phyloP scores from a whole-genome alignment of 2,113 vertebrate species.

The Procavia capensis region DNA sequence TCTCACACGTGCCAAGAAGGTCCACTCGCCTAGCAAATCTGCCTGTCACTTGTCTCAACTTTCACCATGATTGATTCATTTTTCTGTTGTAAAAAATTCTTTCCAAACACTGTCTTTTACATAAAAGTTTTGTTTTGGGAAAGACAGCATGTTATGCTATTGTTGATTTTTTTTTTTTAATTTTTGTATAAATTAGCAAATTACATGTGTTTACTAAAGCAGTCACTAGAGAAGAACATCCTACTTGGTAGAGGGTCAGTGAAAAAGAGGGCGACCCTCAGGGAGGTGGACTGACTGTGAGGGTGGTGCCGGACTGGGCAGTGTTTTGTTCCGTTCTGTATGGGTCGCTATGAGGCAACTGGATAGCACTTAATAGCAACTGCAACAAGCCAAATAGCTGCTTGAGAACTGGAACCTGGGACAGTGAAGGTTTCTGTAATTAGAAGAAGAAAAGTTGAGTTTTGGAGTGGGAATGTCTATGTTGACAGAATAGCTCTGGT shows the following conservation, averaged over 20 bases:
- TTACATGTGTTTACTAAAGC: constrained; percentile 20
- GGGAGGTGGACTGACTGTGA: too few relatives aligned
- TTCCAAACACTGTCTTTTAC: constrained; percentile 14
- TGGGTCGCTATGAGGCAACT: too few relatives aligned
- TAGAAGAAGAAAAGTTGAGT: not conserved
- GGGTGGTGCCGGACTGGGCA: too few relatives aligned
- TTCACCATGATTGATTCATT: constrained; percentile 4
- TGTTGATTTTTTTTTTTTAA: constrained; percentile 9
- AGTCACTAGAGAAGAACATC: not conserved
- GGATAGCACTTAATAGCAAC: too few relatives aligned
- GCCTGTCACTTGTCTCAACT: not conserved
- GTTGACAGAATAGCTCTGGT: not conserved
- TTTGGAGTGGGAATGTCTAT: not conserved
- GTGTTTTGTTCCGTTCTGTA: too few relatives aligned
- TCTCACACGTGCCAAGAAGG: not conserved
- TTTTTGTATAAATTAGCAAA: not conserved
- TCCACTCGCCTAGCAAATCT: not conserved
- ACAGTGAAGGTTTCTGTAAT: not conserved
- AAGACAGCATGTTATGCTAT: not conserved
- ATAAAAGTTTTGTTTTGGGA: constrained; percentile 24
- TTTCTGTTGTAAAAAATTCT: constrained; percentile 16
- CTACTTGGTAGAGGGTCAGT: too few relatives aligned
- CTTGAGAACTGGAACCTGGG: not conserved
- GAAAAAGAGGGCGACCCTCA: too few relatives aligned
- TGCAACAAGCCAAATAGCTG: not conserved